A percentile compares a stretch with the other conserved stretches of the same genome.
These are phyloP conservation scores for Portunus trituberculatus DNA, from an alignment of 1,140 invertebrate genomes.

Conservation along the genomic window DNA sequence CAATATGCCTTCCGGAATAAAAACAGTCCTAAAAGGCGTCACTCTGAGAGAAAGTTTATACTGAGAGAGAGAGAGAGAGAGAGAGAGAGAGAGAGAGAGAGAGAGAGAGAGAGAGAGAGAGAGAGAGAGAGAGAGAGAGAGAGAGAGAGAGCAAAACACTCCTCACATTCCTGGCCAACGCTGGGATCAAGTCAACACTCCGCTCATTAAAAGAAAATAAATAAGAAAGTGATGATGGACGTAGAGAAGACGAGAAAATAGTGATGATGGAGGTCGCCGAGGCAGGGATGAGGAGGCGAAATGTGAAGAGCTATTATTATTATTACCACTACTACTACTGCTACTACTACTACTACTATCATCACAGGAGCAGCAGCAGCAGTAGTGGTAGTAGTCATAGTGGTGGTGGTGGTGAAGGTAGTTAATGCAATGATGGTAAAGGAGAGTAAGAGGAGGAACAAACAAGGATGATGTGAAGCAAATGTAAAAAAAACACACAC, in stretches of 20 bases:
- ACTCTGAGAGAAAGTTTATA: slow-evolving; percentile 1
- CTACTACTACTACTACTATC: not conserved
- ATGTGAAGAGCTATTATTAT: not conserved
- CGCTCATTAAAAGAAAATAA: slow-evolving; percentile 14
- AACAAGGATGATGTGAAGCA: not conserved
- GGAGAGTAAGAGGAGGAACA: not conserved
- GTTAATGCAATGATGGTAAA: not conserved
- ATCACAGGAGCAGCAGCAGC: not conserved
- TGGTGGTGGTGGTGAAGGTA: not conserved
- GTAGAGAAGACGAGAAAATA: not conserved
- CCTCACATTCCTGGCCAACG: not conserved
- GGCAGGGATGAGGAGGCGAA: not conserved
- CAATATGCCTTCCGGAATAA: not conserved
- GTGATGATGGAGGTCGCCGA: not conserved
- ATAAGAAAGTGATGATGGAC: not conserved
- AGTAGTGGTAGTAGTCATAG: not conserved
- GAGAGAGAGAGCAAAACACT: slow-evolving; percentile 27
- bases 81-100: slow-evolving; percentile 27
- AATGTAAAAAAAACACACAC: not conserved
- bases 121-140: slow-evolving; percentile 26
- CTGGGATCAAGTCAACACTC: not conserved
- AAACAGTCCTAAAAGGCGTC: not conserved
- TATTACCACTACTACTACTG: not conserved
- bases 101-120: slow-evolving; percentile 14
- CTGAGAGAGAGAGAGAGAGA: slow-evolving; percentile 15